These are phyloP conservation scores for Spisula solida DNA, from an alignment of 2,888 invertebrate genomes.

Conservation along the genomic window DNA sequence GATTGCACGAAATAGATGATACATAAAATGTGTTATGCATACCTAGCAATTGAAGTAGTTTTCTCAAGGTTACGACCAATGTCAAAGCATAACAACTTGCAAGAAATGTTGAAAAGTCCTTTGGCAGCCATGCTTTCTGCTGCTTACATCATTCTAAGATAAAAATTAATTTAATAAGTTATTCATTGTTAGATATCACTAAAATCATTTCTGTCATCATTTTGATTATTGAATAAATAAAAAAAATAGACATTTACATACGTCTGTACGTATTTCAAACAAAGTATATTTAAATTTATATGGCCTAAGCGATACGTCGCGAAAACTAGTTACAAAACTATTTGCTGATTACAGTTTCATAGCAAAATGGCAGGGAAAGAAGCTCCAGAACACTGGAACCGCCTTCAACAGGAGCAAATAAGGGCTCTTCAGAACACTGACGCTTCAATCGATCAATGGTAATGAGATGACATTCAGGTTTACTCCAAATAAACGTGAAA, in stretches of 20 bases:
- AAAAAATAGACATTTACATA: not conserved
- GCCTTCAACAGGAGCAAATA: slow-evolving; percentile 81
- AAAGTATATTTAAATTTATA: not conserved
- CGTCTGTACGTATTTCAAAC: not conserved
- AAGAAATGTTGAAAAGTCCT: slow-evolving; percentile 35
- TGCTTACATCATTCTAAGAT: not conserved
- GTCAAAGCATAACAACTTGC: not conserved
- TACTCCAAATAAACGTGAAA: not conserved
- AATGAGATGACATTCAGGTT: slow-evolving; percentile 47
- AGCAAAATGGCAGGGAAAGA: slow-evolving; percentile 49
- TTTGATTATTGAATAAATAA: not conserved
- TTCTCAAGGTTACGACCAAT: not conserved
- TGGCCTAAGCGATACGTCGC: slow-evolving; percentile 8
- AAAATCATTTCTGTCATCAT: not conserved
- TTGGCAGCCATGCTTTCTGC: slow-evolving; percentile 60
- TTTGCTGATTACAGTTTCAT: not conserved
- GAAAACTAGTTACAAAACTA: not conserved
- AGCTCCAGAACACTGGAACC: slow-evolving; percentile 72
- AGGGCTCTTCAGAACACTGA: slow-evolving; percentile 79
- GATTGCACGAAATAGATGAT: too few relatives aligned
- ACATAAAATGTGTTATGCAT: not conserved
- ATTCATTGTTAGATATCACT: not conserved
- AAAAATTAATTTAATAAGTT: not conserved
- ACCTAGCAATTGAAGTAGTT: slow-evolving; percentile 4
- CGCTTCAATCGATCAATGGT: slow-evolving; percentile 80